These are phyloP conservation scores for Athripsodes cinereus DNA, from an alignment of 2,888 invertebrate species.

Conservation along the genomic window DNA sequence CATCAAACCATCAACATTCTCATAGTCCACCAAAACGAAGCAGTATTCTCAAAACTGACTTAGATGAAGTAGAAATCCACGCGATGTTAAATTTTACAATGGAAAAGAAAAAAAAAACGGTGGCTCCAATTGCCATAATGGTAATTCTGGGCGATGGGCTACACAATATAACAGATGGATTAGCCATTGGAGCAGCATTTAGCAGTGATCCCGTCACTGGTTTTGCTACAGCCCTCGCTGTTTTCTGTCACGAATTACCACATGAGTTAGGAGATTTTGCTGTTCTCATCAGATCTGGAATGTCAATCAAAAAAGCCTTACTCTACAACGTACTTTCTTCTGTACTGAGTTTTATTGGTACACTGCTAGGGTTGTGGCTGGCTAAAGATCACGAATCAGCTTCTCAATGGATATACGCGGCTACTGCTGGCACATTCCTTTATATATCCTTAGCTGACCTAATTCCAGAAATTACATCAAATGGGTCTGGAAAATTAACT, in stretches of 20 bases:
- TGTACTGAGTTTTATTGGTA: conserved; percentile 68
- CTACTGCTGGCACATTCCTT: conserved; percentile 73
- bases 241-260: conserved; percentile 75
- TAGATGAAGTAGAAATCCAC: conserved; percentile 48
- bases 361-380: conserved; percentile 64
- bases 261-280: conserved; percentile 81
- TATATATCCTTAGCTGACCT: conserved; percentile 77
- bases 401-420: conserved; percentile 72
- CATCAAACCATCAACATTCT: conserved; percentile 36
- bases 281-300: conserved; percentile 68
- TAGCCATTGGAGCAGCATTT: conserved; percentile 77
- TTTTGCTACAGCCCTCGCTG: conserved; percentile 70
- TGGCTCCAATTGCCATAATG: conserved; percentile 69
- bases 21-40: conserved; percentile 33
- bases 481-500: conserved; percentile 47
- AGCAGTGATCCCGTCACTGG: conserved; percentile 67
- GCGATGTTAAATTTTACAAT: conserved; percentile 53
- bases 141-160: conserved; percentile 74
- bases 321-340: conserved; percentile 71
- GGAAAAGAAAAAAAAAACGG: conserved; percentile 42
- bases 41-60: conserved; percentile 34
- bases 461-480: conserved; percentile 58
- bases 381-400: conserved; percentile 64
- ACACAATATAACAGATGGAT: conserved; percentile 73
- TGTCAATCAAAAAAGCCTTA: conserved; percentile 63